phyloP scores from a whole-genome alignment of 2,888 invertebrate species.

The Glaucopsyche alexis region DNA sequence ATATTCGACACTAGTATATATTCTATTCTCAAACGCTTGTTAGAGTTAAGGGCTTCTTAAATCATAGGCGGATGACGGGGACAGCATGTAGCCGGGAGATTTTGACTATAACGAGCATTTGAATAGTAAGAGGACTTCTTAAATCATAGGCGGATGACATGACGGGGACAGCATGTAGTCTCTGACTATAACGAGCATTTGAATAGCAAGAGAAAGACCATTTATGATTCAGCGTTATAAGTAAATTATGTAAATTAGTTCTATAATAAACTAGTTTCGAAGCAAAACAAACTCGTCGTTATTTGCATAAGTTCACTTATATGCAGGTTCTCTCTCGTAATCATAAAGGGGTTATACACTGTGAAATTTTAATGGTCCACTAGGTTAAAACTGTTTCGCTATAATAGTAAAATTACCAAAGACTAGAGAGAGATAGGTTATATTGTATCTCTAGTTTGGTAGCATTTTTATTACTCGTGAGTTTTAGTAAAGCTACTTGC shows the following conservation, averaged over 20 bases:
- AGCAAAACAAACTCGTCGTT: not conserved
- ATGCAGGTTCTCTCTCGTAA: slow-evolving; percentile 7
- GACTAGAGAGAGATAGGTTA: too few relatives aligned
- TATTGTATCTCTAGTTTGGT: too few relatives aligned
- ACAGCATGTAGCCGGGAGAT: too few relatives aligned
- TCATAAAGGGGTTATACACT: not conserved
- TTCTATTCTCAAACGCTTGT: too few relatives aligned
- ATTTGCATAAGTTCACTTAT: not conserved
- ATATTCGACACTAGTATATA: too few relatives aligned
- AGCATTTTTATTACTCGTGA: too few relatives aligned
- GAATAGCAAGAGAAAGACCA: not conserved
- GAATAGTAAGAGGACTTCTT: not conserved
- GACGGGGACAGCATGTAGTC: too few relatives aligned
- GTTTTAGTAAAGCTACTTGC: too few relatives aligned
- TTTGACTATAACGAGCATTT: not conserved
- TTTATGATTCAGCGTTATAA: not conserved
- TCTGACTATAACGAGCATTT: not conserved
- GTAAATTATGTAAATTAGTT: not conserved
- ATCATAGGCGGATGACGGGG: too few relatives aligned
- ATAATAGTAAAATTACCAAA: not conserved
- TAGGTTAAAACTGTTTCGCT: not conserved
- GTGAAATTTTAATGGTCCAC: not conserved
- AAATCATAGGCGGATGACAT: too few relatives aligned
- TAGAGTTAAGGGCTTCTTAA: too few relatives aligned
- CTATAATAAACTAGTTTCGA: not conserved